Percentiles rank a stretch among this genome's conserved stretches.
phyloP scores from a whole-genome alignment of 2,888 invertebrate genomes.

The Microctonus hyperodae region DNA sequence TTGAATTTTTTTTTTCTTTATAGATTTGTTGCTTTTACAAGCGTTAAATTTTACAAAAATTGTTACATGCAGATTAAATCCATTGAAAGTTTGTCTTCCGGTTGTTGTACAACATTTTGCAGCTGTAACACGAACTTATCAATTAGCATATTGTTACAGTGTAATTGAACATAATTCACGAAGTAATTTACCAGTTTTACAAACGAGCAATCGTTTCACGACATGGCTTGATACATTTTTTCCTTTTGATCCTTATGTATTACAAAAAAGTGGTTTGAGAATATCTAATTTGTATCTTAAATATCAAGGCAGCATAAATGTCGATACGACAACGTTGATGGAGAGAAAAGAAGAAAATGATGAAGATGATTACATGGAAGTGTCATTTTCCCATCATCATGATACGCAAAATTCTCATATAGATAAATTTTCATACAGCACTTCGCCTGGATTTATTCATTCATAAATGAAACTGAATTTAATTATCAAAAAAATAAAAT shows the following conservation, averaged over 20 bases:
- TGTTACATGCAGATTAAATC: conserved; percentile 87
- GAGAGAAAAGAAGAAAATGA: conserved; percentile 37
- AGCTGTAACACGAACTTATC: conserved; percentile 81
- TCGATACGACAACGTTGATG: conserved; percentile 13
- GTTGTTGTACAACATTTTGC: conserved; percentile 83
- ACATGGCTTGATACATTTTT: conserved; percentile 76
- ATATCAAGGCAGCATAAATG: conserved; percentile 58
- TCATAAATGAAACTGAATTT: conserved; percentile 29
- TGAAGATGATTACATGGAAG: conserved; percentile 45
- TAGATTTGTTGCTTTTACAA: conserved; percentile 82
- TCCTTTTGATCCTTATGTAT: conserved; percentile 88
- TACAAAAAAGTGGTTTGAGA: conserved; percentile 67
- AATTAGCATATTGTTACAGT: conserved; percentile 91
- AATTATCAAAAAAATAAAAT: neutral
- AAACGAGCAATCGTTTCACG: conserved; percentile 63
- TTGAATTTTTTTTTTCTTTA: too few relatives aligned
- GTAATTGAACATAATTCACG: conserved; percentile 86
- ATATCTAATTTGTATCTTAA: conserved; percentile 65
- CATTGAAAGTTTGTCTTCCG: conserved; percentile 81
- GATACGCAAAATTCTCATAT: conserved; percentile 28
- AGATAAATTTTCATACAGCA: conserved; percentile 43
- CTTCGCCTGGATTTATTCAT: conserved; percentile 43
- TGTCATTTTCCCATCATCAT: conserved; percentile 37
- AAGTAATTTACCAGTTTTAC: conserved; percentile 68
- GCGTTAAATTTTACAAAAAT: conserved; percentile 85